These are phyloP conservation scores for Philereme vetulata DNA, from an alignment of 2,888 invertebrate genomes.

Conservation along the genomic window DNA sequence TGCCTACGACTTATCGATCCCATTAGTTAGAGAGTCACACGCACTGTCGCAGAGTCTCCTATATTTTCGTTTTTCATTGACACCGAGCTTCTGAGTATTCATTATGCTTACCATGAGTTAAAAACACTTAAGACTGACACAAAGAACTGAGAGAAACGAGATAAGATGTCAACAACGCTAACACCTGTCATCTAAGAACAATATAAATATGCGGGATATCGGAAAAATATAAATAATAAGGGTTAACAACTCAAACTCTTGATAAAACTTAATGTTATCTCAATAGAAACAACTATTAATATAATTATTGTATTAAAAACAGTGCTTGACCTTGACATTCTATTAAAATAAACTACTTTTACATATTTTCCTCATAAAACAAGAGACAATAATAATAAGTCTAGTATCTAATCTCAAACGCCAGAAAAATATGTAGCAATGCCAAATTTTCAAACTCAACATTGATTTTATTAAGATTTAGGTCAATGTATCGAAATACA, in stretches of 20 bases:
- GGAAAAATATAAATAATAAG: conserved; percentile 9
- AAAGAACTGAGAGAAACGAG: conserved; percentile 12
- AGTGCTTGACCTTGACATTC: too few species aligned
- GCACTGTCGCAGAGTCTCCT: not conserved
- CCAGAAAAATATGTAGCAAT: too few species aligned
- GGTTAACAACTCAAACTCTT: conserved; percentile 9
- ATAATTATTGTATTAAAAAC: not conserved
- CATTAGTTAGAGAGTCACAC: not conserved
- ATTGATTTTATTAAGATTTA: too few species aligned
- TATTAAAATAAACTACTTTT: too few species aligned
- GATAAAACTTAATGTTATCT: not conserved
- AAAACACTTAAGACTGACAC: conserved; percentile 1
- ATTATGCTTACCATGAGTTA: conserved; percentile 7
- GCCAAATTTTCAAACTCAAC: too few species aligned
- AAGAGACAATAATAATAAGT: too few species aligned
- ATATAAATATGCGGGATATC: conserved; percentile 18
- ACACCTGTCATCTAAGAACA: conserved; percentile 10
- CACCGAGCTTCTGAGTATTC: not conserved
- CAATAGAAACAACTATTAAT: not conserved
- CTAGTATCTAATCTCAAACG: too few species aligned
- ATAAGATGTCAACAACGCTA: conserved; percentile 14
- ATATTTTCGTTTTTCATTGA: not conserved
- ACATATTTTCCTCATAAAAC: too few species aligned
- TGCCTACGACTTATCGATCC: too few species aligned
- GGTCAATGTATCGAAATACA: too few species aligned